A percentile compares a stretch with the other conserved stretches of the same genome.
Conservation (phyloP, 2,113 vertebrate species). For the Pseudorhombus dupliciocellatus region DNA sequence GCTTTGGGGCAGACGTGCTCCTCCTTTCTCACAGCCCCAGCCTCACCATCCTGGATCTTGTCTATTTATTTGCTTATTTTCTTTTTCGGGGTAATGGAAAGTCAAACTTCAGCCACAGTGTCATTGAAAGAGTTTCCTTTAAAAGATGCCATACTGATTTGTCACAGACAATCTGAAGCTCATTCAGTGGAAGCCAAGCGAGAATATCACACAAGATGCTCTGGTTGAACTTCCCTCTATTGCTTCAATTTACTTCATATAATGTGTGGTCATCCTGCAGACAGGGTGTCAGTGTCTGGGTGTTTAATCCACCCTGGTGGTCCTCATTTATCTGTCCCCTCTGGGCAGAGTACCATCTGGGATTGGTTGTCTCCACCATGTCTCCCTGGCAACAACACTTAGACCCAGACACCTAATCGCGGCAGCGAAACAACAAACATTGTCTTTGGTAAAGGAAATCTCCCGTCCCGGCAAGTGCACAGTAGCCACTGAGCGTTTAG, state of each 20-base stretch:
- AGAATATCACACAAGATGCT: conserved; percentile 5
- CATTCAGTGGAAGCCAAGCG: background rate
- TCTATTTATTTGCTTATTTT: conserved; percentile 73
- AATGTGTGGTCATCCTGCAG: conserved; percentile 22
- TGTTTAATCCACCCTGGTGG: conserved; percentile 70
- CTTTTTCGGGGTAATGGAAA: conserved; percentile 65
- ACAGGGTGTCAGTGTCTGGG: conserved; percentile 12
- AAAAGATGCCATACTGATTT: conserved; percentile 14
- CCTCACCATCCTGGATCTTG: conserved; percentile 54
- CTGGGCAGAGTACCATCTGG: conserved; percentile 68
- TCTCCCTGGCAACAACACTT: conserved; percentile 60
- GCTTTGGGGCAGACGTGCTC: conserved; percentile 1
- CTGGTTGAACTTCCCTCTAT: conserved; percentile 15
- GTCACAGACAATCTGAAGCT: conserved; percentile 12
- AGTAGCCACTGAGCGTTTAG: conserved; percentile 42
- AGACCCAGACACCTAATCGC: conserved; percentile 59
- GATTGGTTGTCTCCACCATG: conserved; percentile 68
- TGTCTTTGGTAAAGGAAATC: conserved; percentile 64
- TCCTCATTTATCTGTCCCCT: conserved; percentile 70
- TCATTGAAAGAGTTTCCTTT: conserved; percentile 38
- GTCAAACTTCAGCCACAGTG: conserved; percentile 44
- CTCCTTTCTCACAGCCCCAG: conserved; percentile 67
- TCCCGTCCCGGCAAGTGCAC: conserved; percentile 60
- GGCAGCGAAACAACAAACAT: conserved; percentile 67
- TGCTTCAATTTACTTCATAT: conserved; percentile 28